Base-by-base conservation (phyloP, 64 coral and sea anemone species). In the Anthopleura sola region DNA sequence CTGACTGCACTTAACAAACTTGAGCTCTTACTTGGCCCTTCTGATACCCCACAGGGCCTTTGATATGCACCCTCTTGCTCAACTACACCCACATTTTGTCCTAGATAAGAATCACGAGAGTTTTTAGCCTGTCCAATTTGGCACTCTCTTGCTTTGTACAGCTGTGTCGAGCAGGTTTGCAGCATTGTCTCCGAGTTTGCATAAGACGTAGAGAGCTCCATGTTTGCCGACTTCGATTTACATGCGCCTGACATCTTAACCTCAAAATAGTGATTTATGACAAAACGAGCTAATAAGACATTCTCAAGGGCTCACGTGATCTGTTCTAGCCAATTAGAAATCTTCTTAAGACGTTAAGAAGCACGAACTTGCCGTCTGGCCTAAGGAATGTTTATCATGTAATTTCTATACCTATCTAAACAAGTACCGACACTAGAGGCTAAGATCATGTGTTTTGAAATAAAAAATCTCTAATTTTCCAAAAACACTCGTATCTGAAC, bases 171-270 rank as follows among this genome's bases (percentile, higher is more conserved):
- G 24, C 28, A 56, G 50, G 3, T 34, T 60, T 60, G 36, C 0
- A 54, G 82, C 82, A 83, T 83, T n/a, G 26, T 81, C n/a, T 83
- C 51, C 14, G 82, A 58, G 82, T 60, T 83, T 60, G 82, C 49
- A 83, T 83, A 83, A 83, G 82, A 56, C 24, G 37, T 79, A 20
- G 76, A 6, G 76, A 47, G 39, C 76, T 79, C 76, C 76, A 56
- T 83, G 82, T 32, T 83, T 83, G 55, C 55, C 82, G 55, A 36
- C 32, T 54, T 36, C 26, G 82, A 56, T 83, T 83, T 83, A 58
- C 47, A 83, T 19, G 44, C 32, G 50, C 46, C 82, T 83, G 82
- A 83, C 82, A 83, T 83, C 49, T 83, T 60, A 53, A 54, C 76
- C 76, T 46, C 37, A 79, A 48, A 38, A 79, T 79, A 48, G 76